Conservation (phyloP, 2,888 invertebrate genomes). For the Andrena bucephala region DNA sequence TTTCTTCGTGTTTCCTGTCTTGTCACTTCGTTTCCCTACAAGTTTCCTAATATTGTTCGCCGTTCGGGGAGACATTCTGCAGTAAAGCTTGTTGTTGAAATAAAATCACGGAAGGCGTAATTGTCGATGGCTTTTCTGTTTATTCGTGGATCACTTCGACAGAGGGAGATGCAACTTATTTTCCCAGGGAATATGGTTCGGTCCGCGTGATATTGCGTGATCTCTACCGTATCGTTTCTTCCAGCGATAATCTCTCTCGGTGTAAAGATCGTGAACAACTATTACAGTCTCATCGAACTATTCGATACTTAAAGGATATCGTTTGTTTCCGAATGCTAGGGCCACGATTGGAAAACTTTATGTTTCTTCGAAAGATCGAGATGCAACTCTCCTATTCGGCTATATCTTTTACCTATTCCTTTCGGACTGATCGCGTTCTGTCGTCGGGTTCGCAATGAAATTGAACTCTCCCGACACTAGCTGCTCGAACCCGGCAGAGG, state of each 20-base stretch:
- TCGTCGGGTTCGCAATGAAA: not conserved
- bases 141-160: not conserved
- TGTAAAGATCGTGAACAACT: conserved; percentile 10
- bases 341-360: conserved; percentile 5
- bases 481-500: conserved; percentile 16
- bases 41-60: not conserved
- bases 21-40: conserved; percentile 3
- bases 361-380: conserved; percentile 6
- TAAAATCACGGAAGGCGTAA: conserved; percentile 11
- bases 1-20: not conserved
- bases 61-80: not conserved
- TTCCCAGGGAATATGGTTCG: not conserved
- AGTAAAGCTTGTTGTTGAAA: conserved; percentile 7
- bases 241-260: not conserved
- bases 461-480: not conserved
- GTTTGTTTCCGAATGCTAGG: not conserved
- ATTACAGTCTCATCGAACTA: conserved; percentile 10
- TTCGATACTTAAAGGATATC: not conserved
- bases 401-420: not conserved
- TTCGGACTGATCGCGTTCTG: not conserved
- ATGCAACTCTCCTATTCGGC: not conserved
- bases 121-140: not conserved
- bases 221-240: not conserved
- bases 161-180: not conserved
- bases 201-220: not conserved